Evolutionary conservation across 2,113 vertebrate species (phyloP).

Genomic region (Diadophis punctatus): DNA sequence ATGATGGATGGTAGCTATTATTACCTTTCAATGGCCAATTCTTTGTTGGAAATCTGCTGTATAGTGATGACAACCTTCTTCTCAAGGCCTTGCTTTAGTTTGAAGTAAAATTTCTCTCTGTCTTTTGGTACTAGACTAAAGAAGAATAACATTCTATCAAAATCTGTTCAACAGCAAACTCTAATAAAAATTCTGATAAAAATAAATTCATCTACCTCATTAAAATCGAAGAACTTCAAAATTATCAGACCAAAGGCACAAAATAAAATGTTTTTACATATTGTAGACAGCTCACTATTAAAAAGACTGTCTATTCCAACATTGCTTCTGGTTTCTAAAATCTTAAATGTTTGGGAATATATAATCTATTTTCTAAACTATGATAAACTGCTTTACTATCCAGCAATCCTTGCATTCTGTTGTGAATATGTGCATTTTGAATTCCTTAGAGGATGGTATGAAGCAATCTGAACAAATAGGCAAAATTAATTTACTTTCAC

Average conservation of each 20-base stretch:
- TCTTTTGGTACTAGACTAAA: slow-evolving; percentile 94
- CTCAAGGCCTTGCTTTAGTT: slow-evolving; percentile 90
- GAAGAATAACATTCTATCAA: slow-evolving; percentile 28
- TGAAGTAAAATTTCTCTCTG: slow-evolving; percentile 96
- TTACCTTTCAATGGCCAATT: slow-evolving; percentile 94
- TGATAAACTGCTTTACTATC: background rate
- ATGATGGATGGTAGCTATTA: background rate
- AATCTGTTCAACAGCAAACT: background rate
- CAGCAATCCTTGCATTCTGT: background rate
- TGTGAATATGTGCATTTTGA: background rate
- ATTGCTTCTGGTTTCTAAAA: background rate
- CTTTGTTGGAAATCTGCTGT: slow-evolving; percentile 92
- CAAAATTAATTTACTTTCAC: background rate
- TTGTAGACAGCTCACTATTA: background rate
- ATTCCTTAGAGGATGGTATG: background rate
- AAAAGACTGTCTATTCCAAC: background rate
- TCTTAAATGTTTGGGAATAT: background rate
- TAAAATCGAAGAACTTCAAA: background rate
- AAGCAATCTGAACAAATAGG: background rate
- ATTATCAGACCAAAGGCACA: background rate
- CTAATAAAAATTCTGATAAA: background rate
- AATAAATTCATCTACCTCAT: background rate
- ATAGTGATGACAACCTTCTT: slow-evolving; percentile 94
- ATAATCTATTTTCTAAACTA: background rate
- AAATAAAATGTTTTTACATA: background rate